Evolutionary conservation across 2,113 vertebrate genomes (phyloP).

Genomic region (Crotalus helleri): DNA sequence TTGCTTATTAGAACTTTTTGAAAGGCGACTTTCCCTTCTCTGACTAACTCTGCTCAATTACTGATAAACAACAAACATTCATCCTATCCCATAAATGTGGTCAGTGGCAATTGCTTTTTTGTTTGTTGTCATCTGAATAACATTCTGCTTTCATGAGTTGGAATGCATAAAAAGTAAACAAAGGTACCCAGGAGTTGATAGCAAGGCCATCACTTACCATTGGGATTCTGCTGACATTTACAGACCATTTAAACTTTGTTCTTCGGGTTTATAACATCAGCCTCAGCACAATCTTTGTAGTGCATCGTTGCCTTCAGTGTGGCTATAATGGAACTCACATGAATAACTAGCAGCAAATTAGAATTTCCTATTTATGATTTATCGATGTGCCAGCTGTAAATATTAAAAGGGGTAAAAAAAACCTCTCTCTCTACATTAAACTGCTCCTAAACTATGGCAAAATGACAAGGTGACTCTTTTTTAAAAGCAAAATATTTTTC

Average conservation of each 20-base stretch:
- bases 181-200: constrained; percentile 55
- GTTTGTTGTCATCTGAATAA: constrained; percentile 46
- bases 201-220: constrained; percentile 64
- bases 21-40: constrained; percentile 29
- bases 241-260: constrained; percentile 66
- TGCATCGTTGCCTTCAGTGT: constrained; percentile 55
- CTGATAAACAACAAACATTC: constrained; percentile 26
- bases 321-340: constrained; percentile 49
- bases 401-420: constrained; percentile 17
- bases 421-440: neutral
- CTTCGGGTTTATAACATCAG: constrained; percentile 55
- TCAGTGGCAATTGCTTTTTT: constrained; percentile 16
- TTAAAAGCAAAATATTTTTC: constrained; percentile 34
- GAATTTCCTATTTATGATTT: constrained; percentile 54
- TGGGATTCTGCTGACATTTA: constrained; percentile 68
- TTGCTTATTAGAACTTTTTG: constrained; percentile 35
- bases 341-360: constrained; percentile 58
- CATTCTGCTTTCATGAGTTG: constrained; percentile 50
- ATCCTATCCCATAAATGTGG: constrained; percentile 33
- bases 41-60: constrained; percentile 41
- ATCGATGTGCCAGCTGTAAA: constrained; percentile 48
- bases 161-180: constrained; percentile 52
- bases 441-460: constrained; percentile 32
- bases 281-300: constrained; percentile 66
- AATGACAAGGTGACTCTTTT: constrained; percentile 19